Evolutionary conservation across 2,113 vertebrate species (phyloP).

Genomic region (Pelvicachromis taeniatus): DNA sequence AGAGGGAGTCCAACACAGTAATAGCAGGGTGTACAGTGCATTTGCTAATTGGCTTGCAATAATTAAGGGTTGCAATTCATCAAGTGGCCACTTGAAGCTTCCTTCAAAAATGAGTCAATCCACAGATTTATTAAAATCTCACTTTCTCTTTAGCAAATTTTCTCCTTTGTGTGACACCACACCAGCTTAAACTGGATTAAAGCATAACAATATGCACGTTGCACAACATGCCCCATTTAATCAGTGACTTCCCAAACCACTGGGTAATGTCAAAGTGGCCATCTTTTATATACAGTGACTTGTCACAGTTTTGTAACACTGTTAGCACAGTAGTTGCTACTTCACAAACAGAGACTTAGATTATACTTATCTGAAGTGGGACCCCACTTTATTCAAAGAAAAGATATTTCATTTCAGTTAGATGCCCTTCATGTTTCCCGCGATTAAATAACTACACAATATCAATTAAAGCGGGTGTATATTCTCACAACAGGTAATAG

Average conservation of each 20-base stretch:
- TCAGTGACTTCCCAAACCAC: not conserved
- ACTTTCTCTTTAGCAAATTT: too few relatives aligned
- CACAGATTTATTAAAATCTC: too few relatives aligned
- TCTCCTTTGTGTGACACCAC: too few relatives aligned
- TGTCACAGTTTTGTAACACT: not conserved
- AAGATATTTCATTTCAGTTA: not conserved
- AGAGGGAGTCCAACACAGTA: not conserved
- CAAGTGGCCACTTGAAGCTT: not conserved
- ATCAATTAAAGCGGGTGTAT: slow-evolving; percentile 12
- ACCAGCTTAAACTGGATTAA: too few relatives aligned
- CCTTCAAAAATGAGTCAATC: too few relatives aligned
- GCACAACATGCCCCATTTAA: not conserved
- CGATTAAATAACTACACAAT: slow-evolving; percentile 11
- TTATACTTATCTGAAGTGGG: not conserved
- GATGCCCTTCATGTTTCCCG: slow-evolving; percentile 3
- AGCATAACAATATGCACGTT: too few relatives aligned
- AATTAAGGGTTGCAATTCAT: not conserved
- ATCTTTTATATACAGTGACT: not conserved
- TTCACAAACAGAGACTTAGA: not conserved
- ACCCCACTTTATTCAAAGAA: not conserved
- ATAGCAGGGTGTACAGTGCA: rapidly evolving
- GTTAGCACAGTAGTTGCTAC: not conserved
- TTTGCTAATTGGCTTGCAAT: not conserved
- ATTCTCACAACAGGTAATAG: slow-evolving; percentile 43
- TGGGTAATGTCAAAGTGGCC: not conserved